Conservation (phyloP, 2,797 vertebrate species). For the Cheirogaleus major region DNA sequence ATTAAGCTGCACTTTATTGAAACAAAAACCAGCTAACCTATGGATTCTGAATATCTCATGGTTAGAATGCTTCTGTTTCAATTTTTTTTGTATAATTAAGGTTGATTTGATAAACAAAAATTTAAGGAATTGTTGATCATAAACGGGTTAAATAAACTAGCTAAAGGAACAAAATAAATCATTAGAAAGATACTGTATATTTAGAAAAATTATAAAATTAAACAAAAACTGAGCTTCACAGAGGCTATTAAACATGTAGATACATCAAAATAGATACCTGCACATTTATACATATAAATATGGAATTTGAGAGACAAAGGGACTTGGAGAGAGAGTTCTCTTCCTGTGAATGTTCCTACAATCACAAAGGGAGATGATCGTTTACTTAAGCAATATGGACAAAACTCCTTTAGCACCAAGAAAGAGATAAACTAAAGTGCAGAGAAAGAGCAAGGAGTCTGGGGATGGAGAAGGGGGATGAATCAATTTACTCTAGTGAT, state of each 20-base stretch:
- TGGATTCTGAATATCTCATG: background rate
- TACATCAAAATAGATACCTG: background rate
- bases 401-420: background rate
- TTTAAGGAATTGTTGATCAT: background rate
- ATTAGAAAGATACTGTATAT: background rate
- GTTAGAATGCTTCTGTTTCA: background rate
- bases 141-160: background rate
- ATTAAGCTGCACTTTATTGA: background rate
- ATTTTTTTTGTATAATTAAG: background rate
- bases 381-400: background rate
- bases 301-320: background rate
- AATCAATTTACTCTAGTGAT: background rate
- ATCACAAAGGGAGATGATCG: background rate
- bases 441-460: background rate
- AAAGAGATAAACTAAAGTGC: background rate
- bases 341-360: background rate
- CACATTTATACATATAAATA: background rate
- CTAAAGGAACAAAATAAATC: background rate
- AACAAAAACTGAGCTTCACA: background rate
- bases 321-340: background rate
- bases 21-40: background rate
- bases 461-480: background rate
- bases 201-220: constrained; percentile 7
- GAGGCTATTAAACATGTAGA: background rate
- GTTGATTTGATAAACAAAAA: background rate